Base-by-base conservation (phyloP, 1,140 invertebrate genomes). In the Pomacea maculata region DNA sequence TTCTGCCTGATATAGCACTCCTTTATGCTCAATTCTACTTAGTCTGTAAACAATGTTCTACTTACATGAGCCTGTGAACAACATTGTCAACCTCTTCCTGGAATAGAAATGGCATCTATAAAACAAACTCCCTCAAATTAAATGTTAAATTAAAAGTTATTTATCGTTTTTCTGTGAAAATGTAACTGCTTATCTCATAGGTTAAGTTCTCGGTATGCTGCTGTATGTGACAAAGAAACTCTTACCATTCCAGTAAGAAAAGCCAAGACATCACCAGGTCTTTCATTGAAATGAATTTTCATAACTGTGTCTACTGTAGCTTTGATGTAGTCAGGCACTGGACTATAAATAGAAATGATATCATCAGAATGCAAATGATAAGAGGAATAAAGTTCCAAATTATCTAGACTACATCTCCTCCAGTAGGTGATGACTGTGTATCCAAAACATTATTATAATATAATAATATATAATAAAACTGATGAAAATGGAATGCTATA, bases 211-310 rank as follows among this genome's bases (percentile, higher is more conserved):
- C 3, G 1, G 6, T 45, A 6, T 45, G 34, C 34, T 6, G 34
- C 34, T 45, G 34, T 45, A 45, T 45, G 57, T 61, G 57, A 14
- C 57, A 17, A 61, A 11, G 15, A 61, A 61, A 61, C 57, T 61
- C 75, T 82, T 86, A 99, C 97, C 93, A 95, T 95, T 68, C 98
- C 98, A 17, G 98, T 99, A 1, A 99, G 92, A 92, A 99, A 99
- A 0, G 95, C 95, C 11, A 99, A 90, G 80, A 99, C 94, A 92
- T 99, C 90, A 25, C 90, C 90, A 10, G 93, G 92, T 17, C 94
- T 93, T 88, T 98, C 95, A 77, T 92, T 94, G 80, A 94, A 92
- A 87, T 99, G 97, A 84, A 99, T 96, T 89, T 98, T 97, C 78
- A 98, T 93, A 0, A 95, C 94, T 0, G 96, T 96, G 12, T 98